Evolutionary conservation across 2,888 invertebrate species (phyloP).

Genomic region (Parnassius glacialis): DNA sequence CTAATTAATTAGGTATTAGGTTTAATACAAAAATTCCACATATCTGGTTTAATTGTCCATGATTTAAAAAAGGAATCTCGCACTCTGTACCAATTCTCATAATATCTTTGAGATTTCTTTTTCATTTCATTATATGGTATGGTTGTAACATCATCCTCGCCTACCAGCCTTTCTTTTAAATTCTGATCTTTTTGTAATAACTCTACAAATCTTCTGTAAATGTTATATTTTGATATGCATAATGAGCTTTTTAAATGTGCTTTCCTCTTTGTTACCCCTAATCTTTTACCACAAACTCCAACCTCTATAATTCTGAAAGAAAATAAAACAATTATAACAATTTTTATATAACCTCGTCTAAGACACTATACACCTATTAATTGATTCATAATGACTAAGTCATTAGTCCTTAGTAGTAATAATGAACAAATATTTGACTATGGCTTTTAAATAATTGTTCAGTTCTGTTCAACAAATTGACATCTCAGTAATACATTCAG

Average conservation of each 20-base stretch:
- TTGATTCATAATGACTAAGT: too few relatives aligned
- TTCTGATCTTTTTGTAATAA: constrained; percentile 52
- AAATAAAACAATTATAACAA: constrained; percentile 10
- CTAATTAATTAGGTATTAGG: constrained; percentile 28
- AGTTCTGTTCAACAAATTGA: too few relatives aligned
- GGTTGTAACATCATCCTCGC: constrained; percentile 33
- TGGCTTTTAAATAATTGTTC: too few relatives aligned
- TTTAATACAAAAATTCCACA: constrained; percentile 61
- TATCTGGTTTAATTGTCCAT: constrained; percentile 81
- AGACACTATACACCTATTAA: too few relatives aligned
- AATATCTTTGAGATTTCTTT: constrained; percentile 48
- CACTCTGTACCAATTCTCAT: constrained; percentile 61
- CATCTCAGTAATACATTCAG: too few relatives aligned
- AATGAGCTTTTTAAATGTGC: constrained; percentile 62
- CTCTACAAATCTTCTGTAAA: constrained; percentile 72
- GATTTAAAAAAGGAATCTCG: constrained; percentile 72
- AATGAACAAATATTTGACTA: too few relatives aligned
- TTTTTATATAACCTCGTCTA: too few relatives aligned
- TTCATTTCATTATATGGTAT: constrained; percentile 67
- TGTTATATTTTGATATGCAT: constrained; percentile 77
- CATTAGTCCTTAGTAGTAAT: too few relatives aligned
- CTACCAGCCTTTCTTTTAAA: constrained; percentile 40
- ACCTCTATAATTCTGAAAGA: constrained; percentile 84
- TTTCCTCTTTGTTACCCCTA: constrained; percentile 88
- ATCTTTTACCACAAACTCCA: constrained; percentile 87